phyloP scores from a whole-genome alignment of 2,888 invertebrate species.

The Apamea sordens region DNA sequence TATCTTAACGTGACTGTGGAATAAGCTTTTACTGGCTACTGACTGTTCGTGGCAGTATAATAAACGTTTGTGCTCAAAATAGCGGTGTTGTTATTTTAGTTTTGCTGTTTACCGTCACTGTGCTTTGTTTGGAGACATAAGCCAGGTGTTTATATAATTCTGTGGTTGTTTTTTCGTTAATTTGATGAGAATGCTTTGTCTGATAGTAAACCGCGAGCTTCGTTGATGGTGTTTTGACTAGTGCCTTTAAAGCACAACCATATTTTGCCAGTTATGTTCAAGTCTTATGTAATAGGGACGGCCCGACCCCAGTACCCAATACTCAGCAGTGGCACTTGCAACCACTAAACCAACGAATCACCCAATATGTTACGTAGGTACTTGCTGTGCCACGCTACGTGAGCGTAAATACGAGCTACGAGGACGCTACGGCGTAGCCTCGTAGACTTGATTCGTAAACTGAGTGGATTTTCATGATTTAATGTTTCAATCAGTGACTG shows the following conservation, averaged over 20 bases:
- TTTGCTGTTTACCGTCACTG: slow-evolving; percentile 48
- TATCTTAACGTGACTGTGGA: slow-evolving; percentile 69
- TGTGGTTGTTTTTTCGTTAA: slow-evolving; percentile 17
- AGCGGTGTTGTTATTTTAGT: slow-evolving; percentile 50
- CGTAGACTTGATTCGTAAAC: slow-evolving; percentile 51
- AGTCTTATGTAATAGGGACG: too few relatives aligned
- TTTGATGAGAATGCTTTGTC: background rate
- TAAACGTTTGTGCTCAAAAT: slow-evolving; percentile 65
- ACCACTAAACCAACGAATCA: background rate
- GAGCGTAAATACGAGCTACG: slow-evolving; percentile 50
- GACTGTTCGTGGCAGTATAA: slow-evolving; percentile 64
- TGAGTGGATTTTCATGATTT: slow-evolving; percentile 31
- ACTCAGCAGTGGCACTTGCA: background rate
- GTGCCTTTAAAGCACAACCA: rapidly evolving
- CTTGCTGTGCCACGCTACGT: slow-evolving; percentile 28
- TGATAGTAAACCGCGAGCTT: background rate
- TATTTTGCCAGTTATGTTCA: background rate
- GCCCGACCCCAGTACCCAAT: background rate
- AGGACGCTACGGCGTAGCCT: slow-evolving; percentile 62
- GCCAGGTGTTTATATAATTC: slow-evolving; percentile 43
- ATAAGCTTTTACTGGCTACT: slow-evolving; percentile 67
- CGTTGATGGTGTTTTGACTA: background rate
- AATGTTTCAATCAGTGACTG: background rate
- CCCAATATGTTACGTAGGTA: slow-evolving; percentile 9
- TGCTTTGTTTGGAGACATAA: slow-evolving; percentile 41